Percentiles rank a stretch among this genome's conserved stretches.
Evolutionary conservation across 2,113 vertebrate genomes (phyloP).

Genomic region (Hypocryptadius cinnamomeus): DNA sequence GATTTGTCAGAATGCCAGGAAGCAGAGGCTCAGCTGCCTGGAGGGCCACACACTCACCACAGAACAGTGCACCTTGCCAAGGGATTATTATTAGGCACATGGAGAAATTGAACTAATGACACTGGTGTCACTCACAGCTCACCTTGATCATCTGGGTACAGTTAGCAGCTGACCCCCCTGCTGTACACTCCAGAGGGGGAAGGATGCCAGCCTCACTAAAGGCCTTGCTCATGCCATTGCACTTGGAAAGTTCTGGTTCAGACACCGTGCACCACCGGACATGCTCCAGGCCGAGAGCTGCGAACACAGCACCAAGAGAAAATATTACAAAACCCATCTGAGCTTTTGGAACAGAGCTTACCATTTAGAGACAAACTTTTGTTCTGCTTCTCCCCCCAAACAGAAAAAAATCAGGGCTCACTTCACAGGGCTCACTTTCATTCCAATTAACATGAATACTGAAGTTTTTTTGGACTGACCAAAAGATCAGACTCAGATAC

Average conservation of each 20-base stretch:
- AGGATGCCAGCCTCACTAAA: conserved; percentile 73
- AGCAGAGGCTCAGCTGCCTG: neutral
- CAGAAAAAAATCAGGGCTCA: neutral
- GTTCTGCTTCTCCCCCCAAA: neutral
- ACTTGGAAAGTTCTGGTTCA: conserved; percentile 76
- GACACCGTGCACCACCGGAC: conserved; percentile 88
- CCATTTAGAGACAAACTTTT: neutral
- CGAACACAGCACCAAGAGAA: neutral
- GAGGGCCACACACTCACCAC: neutral
- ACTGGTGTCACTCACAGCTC: neutral
- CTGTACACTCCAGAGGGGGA: conserved; percentile 75
- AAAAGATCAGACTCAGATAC: neutral
- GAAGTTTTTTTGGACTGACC: neutral
- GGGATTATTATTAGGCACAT: neutral
- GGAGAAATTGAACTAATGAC: neutral
- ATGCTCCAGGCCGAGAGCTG: conserved; percentile 65
- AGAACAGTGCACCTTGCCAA: neutral
- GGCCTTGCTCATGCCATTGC: conserved; percentile 76
- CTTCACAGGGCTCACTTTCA: neutral
- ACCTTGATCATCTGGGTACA: conserved; percentile 82
- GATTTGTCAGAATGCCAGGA: neutral
- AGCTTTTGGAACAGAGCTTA: neutral
- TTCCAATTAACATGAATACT: neutral
- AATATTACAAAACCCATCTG: neutral
- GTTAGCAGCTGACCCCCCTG: conserved; percentile 43